A percentile compares a stretch with the other conserved stretches of the same genome.
These are phyloP conservation scores for Ceraclea dissimilis DNA, from an alignment of 2,888 invertebrate species.

Conservation along the genomic window DNA sequence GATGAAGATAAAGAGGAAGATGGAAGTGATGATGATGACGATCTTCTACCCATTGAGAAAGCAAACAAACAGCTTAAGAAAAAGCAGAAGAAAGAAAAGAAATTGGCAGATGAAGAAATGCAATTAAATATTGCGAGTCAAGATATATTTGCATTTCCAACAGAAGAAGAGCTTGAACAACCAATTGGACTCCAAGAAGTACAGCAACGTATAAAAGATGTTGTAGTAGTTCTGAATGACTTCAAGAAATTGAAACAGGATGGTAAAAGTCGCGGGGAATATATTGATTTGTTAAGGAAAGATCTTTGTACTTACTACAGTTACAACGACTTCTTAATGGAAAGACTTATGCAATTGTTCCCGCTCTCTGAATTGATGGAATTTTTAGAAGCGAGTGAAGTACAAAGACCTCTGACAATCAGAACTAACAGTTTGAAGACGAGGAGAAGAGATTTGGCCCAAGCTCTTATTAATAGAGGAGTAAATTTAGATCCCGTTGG, in stretches of 20 bases:
- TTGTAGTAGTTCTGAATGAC: conserved; percentile 70
- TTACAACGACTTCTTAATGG: conserved; percentile 95
- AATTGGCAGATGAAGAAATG: conserved; percentile 74
- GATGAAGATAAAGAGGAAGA: conserved; percentile 31
- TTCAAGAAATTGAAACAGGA: conserved; percentile 63
- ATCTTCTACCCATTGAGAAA: conserved; percentile 80
- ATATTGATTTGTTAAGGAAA: conserved; percentile 65
- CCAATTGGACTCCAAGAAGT: conserved; percentile 71
- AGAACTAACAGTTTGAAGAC: conserved; percentile 93
- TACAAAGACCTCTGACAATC: conserved; percentile 89
- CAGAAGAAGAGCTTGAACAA: conserved; percentile 64
- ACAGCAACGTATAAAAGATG: conserved; percentile 84
- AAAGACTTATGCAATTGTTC: conserved; percentile 83
- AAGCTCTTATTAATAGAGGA: conserved; percentile 90
- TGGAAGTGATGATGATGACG: conserved; percentile 47
- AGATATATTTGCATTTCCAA: conserved; percentile 73
- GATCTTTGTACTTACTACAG: conserved; percentile 93
- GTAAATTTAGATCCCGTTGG: conserved; percentile 98
- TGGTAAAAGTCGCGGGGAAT: conserved; percentile 70
- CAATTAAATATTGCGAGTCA: conserved; percentile 70
- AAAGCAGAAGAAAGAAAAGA: conserved; percentile 60
- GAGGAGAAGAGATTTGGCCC: conserved; percentile 85
- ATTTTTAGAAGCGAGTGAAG: conserved; percentile 94
- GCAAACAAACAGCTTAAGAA: conserved; percentile 69
- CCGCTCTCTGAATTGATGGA: conserved; percentile 80